These are phyloP conservation scores for Eutolmus rufibarbis DNA, from an alignment of 2,888 invertebrate species.

Conservation along the genomic window DNA sequence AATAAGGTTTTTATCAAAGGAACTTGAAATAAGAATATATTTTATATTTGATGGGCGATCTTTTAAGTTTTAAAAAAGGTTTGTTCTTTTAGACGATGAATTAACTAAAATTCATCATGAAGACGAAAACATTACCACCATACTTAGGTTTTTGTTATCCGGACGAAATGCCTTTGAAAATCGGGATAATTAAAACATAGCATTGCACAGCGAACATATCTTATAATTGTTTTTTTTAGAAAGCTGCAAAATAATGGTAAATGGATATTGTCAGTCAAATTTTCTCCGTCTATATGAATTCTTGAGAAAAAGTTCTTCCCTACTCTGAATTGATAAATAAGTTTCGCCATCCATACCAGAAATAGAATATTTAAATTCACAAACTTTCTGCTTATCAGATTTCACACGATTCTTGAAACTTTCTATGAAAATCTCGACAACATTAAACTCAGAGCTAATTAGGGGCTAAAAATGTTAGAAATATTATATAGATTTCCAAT, in stretches of 20 bases:
- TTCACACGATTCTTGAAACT: neutral
- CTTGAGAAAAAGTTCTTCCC: neutral
- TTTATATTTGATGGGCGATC: neutral
- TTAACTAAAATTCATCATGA: neutral
- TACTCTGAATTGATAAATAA: too few relatives aligned
- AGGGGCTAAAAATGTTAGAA: neutral
- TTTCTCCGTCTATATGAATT: neutral
- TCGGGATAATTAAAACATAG: too few relatives aligned
- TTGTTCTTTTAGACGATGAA: neutral
- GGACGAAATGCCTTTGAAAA: too few relatives aligned
- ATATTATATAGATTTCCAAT: neutral
- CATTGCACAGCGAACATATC: too few relatives aligned
- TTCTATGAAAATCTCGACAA: neutral
- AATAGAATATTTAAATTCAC: neutral
- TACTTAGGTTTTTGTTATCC: too few relatives aligned
- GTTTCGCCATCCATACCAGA: neutral
- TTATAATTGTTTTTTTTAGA: too few relatives aligned
- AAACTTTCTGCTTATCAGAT: too few relatives aligned
- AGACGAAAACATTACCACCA: neutral
- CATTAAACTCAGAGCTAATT: neutral
- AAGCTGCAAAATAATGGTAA: neutral
- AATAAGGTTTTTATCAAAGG: neutral
- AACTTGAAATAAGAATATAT: neutral
- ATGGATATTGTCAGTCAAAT: neutral
- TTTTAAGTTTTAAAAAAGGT: too few relatives aligned